Percentiles rank a stretch among this genome's conserved stretches.
phyloP scores from a whole-genome alignment of 2,888 invertebrate species.

The Saturnia japonica region DNA sequence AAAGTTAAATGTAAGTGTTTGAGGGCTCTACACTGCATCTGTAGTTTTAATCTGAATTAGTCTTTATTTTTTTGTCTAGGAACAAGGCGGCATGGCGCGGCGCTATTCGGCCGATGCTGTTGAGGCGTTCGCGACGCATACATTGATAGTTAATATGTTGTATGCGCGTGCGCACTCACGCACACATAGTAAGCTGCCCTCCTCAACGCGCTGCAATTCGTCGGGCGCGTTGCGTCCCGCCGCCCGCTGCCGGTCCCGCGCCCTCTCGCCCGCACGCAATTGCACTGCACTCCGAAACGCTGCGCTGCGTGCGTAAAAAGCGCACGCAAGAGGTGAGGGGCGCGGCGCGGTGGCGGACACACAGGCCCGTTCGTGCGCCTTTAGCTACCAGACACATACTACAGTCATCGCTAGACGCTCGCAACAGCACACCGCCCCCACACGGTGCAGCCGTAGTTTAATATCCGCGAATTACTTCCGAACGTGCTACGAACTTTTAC shows the following conservation, averaged over 20 bases:
- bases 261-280: slow-evolving; percentile 74
- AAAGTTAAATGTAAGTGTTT: slow-evolving; percentile 73
- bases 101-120: slow-evolving; percentile 29
- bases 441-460: slow-evolving; percentile 53
- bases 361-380: slow-evolving; percentile 49
- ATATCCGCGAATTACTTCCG: slow-evolving; percentile 66
- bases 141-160: slow-evolving; percentile 34
- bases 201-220: slow-evolving; percentile 79
- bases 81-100: slow-evolving; percentile 30
- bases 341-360: slow-evolving; percentile 50
- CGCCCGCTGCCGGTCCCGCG: slow-evolving; percentile 36
- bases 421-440: slow-evolving; percentile 77
- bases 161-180: slow-evolving; percentile 68
- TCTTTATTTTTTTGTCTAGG: slow-evolving; percentile 67
- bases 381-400: slow-evolving; percentile 48
- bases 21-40: slow-evolving; percentile 66
- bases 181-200: slow-evolving; percentile 67
- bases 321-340: slow-evolving; percentile 77
- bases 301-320: slow-evolving; percentile 79
- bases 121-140: slow-evolving; percentile 49
- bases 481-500: slow-evolving; percentile 64
- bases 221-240: slow-evolving; percentile 60
- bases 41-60: slow-evolving; percentile 70
- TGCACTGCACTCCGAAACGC: slow-evolving; percentile 77
- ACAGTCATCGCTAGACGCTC: slow-evolving; percentile 77